Base-by-base conservation (phyloP, 2,113 vertebrate genomes). In the Myotis davidii region DNA sequence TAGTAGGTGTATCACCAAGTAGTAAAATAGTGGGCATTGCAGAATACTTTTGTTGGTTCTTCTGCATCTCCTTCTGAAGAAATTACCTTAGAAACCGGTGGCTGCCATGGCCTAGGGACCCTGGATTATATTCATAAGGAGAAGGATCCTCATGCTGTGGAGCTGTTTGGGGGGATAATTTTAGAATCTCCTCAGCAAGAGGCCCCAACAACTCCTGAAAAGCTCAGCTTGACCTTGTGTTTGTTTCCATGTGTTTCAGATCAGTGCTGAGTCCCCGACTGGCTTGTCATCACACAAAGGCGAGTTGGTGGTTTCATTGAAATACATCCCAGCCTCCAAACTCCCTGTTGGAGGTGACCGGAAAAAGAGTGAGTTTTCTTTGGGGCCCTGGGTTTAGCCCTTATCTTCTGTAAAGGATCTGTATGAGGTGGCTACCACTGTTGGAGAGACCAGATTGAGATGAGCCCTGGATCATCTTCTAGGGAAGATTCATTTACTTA, bases 231-330 rank as follows among this genome's bases (percentile, higher is more conserved):
- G 87, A 97, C 86, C n/a, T 96, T 79, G 78, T 90, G 45, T 95
- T 91, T 90, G 45, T 95, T 91, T 96, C 88, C 88, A 59, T 97
- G 59, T 97, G 27, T 98, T 95, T 87, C 97, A 98, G 98, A 70
- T 56, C 2, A 97, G 94, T 65, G 70, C 42, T 0, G 98, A 98
- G 86, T 93, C 93, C 86, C 65, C 23, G 2, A 91, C 95, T 92
- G 94, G 90, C 94, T 97, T 98, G 85, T 92, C 77, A 81, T 94
- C 97, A 94, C 98, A 99, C 97, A 99, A 98, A 98, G 99, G 99
- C 54, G 99, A 99, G 96, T 93, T 99, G 98, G 98, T 99, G 5
- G 99, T 99, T 95, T 99, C 99, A 81, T 97, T 99, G 97, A 99
- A 99, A 97, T 99, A 99, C 56, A 97, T 99, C 94, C 98, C 99